Evolutionary conservation across 2,888 invertebrate species (phyloP).

Genomic region (Conus canariensis): DNA sequence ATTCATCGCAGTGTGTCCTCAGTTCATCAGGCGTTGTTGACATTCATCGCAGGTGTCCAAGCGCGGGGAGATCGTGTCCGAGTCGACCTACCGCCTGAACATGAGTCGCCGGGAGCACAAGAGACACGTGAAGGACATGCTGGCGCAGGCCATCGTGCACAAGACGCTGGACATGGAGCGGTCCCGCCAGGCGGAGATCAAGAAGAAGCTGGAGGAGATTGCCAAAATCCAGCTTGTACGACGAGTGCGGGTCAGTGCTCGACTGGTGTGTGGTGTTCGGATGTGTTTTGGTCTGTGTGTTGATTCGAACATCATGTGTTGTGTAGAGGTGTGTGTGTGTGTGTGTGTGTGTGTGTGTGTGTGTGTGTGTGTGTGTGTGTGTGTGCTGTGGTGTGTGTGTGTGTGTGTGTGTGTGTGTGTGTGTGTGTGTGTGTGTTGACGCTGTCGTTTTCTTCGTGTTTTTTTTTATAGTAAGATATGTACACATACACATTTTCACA

Average conservation of each 20-base stretch:
- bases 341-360: background rate
- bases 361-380: background rate
- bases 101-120: slow-evolving; percentile 77
- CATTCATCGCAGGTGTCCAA: slow-evolving; percentile 67
- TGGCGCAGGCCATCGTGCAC: slow-evolving; percentile 78
- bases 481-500: too few species aligned
- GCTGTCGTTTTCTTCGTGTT: too few species aligned
- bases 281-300: too few species aligned
- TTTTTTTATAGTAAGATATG: too few species aligned
- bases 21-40: too few species aligned
- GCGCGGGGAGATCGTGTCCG: slow-evolving; percentile 74
- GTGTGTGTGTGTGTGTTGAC: too few species aligned
- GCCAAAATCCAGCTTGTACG: slow-evolving; percentile 77
- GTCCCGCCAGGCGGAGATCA: slow-evolving; percentile 73
- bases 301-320: too few species aligned
- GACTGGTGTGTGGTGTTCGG: background rate
- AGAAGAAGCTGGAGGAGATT: slow-evolving; percentile 77
- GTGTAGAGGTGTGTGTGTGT: too few species aligned
- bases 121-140: slow-evolving; percentile 76
- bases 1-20: too few species aligned
- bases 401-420: too few species aligned
- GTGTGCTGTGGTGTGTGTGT: background rate
- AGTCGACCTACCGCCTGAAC: slow-evolving; percentile 74
- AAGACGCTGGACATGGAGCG: slow-evolving; percentile 77
- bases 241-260: slow-evolving; percentile 73